Base-by-base conservation (phyloP, 2,113 vertebrate species). In the Callipepla californica region DNA sequence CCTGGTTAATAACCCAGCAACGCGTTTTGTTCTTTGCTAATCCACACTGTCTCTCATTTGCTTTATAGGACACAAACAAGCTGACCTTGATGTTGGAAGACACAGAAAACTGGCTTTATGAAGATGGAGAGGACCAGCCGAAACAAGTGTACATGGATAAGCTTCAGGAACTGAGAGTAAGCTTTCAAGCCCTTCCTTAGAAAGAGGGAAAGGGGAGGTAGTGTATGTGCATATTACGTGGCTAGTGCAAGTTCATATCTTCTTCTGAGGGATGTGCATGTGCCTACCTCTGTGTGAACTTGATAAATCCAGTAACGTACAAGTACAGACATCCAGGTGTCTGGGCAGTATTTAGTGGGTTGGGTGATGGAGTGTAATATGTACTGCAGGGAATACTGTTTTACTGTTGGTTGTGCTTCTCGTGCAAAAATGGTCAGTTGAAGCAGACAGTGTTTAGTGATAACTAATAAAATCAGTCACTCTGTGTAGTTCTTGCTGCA, bases 21-120 rank as follows among this genome's bases (percentile, higher is more conserved):
- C 0, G 2, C 13, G 26, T 47, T 0, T 0, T 13, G 4, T 66
- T 77, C 13, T 21, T 10, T 51, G 92, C 30, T 81, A 63, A 80
- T 22, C 25, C 61, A 36, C 12, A 47, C 8, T 55, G n/a, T 90
- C 34, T 28, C 6, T 82, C 1, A 78, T 34, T 80, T 91, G 16
- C 9, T 78, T 82, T 13, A 4, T 55, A 98, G 98, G 98, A 99
- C 84, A 97, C 98, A 70, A 98, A 95, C 88, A 98, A 97, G 68
- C 96, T 99, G 77, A 97, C 98, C 11, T 94, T 98, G 94, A 97
- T 99, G 97, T 96, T 99, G 87, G 99, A 99, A 95, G 98, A 99
- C 95, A 99, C 98, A 23, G 99, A 99, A 97, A 99, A 98, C 92
- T 99, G 99, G 99, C 98, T 99, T 89, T 99, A 99, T 94, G 99